Conservation (phyloP, 1,140 invertebrate genomes). For the Macrobrachium rosenbergii region DNA sequence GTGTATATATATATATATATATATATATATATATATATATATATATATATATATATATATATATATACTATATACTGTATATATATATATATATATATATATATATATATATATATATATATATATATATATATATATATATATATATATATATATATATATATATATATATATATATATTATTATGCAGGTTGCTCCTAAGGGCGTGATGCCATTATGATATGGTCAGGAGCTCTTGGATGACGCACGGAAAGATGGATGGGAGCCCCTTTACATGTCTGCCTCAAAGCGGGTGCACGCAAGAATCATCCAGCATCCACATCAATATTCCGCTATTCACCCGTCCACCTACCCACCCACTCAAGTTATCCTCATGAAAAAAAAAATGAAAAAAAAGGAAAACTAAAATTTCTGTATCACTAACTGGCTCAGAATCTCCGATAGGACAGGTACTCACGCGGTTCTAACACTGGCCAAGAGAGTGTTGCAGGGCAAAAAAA, state of each 20-base stretch:
- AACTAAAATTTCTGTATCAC: no score
- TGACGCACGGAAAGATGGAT: conserved; percentile 36
- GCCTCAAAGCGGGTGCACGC: conserved; percentile 38
- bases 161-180: conserved; percentile 22
- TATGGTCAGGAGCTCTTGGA: not conserved
- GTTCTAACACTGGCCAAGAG: no score
- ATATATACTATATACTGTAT: conserved; percentile 9
- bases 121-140: conserved; percentile 7
- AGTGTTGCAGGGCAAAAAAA: no score
- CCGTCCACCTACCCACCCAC: not conserved
- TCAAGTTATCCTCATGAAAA: no score
- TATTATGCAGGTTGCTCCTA: not conserved
- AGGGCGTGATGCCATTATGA: conserved; percentile 47
- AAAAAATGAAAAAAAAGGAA: no score
- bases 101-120: conserved; percentile 7
- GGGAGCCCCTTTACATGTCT: conserved; percentile 16
- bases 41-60: conserved; percentile 11
- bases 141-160: conserved; percentile 27
- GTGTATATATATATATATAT: not conserved
- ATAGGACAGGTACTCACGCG: no score
- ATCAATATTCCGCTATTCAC: not conserved
- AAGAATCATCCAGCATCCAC: not conserved
- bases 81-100: conserved; percentile 19
- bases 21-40: not conserved
- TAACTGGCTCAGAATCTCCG: no score